phyloP scores from a whole-genome alignment of 2,888 invertebrate species.

The Pseudeuparius sepicola region DNA sequence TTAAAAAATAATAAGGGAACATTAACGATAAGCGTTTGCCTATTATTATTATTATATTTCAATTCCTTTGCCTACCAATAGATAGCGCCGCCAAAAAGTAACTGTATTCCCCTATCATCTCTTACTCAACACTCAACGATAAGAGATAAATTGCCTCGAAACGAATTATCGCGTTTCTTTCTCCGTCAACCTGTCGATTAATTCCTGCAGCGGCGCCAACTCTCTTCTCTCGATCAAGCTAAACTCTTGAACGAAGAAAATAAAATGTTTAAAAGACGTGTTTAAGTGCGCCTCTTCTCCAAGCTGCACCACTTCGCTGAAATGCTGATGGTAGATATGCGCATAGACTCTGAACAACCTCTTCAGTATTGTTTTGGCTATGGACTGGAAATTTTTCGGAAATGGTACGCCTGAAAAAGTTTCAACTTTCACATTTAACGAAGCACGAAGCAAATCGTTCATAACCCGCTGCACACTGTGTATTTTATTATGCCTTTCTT shows the following conservation, averaged over 20 bases:
- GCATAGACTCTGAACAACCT: slow-evolving; percentile 97
- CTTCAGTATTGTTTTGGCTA: slow-evolving; percentile 97
- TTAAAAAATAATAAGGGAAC: too few species aligned
- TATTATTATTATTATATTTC: too few species aligned
- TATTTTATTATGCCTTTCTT: too few species aligned
- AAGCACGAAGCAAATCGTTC: too few species aligned
- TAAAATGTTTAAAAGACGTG: slow-evolving; percentile 99
- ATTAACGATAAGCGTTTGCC: too few species aligned
- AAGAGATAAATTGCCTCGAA: too few species aligned
- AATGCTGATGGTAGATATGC: slow-evolving; percentile 99
- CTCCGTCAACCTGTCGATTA: slow-evolving; percentile 91
- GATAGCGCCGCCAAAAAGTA: too few species aligned
- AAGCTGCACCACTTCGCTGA: slow-evolving; percentile 92
- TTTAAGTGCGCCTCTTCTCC: slow-evolving; percentile 98
- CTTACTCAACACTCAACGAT: too few species aligned
- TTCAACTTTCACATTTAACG: too few species aligned
- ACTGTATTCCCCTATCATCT: too few species aligned
- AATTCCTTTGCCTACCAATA: too few species aligned
- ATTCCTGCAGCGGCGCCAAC: slow-evolving; percentile 91
- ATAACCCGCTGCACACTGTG: too few species aligned
- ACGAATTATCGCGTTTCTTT: slow-evolving; percentile 84
- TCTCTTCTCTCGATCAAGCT: slow-evolving; percentile 93
- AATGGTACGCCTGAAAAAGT: slow-evolving; percentile 81
- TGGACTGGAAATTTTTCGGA: slow-evolving; percentile 92
- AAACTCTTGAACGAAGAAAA: slow-evolving; percentile 97